phyloP scores from a whole-genome alignment of 2,888 invertebrate species.

The Ichneumon xanthorius region DNA sequence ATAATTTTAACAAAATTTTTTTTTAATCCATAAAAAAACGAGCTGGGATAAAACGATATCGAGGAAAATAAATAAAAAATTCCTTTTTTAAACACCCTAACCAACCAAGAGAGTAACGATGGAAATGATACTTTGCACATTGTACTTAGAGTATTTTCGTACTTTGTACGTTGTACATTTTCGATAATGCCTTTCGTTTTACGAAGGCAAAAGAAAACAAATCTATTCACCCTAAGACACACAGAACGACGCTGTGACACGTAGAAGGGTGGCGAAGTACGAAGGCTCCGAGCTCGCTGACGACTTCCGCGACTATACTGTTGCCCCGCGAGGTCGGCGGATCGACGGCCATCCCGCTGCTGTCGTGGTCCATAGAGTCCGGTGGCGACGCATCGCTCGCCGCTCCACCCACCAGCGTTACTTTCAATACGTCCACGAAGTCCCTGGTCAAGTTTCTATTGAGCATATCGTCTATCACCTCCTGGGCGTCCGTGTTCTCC shows the following conservation, averaged over 20 bases:
- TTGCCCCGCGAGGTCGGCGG: slow-evolving; percentile 84
- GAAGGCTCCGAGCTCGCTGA: slow-evolving; percentile 93
- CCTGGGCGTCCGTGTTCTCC: slow-evolving; percentile 91
- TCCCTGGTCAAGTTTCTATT: slow-evolving; percentile 95
- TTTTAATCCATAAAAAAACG: too few species aligned
- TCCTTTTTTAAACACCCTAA: too few species aligned
- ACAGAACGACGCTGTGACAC: slow-evolving; percentile 88
- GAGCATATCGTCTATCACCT: slow-evolving; percentile 94
- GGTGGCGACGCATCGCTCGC: slow-evolving; percentile 86
- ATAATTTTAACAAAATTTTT: too few species aligned
- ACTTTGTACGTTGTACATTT: too few species aligned
- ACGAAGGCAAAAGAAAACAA: not conserved
- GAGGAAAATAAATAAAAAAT: too few species aligned
- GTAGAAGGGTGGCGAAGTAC: slow-evolving; percentile 89
- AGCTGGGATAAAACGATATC: too few species aligned
- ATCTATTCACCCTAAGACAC: slow-evolving; percentile 86
- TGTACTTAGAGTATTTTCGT: too few species aligned
- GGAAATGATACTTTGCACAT: too few species aligned
- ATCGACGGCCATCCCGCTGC: slow-evolving; percentile 90
- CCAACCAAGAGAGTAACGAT: too few species aligned
- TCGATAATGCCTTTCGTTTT: too few species aligned
- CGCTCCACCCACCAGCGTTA: slow-evolving; percentile 90
- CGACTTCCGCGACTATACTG: slow-evolving; percentile 88
- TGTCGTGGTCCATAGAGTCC: slow-evolving; percentile 89
- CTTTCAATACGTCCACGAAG: slow-evolving; percentile 93